These are phyloP conservation scores for Planiliza haematocheilus DNA, from an alignment of 2,113 vertebrate species.

Conservation along the genomic window DNA sequence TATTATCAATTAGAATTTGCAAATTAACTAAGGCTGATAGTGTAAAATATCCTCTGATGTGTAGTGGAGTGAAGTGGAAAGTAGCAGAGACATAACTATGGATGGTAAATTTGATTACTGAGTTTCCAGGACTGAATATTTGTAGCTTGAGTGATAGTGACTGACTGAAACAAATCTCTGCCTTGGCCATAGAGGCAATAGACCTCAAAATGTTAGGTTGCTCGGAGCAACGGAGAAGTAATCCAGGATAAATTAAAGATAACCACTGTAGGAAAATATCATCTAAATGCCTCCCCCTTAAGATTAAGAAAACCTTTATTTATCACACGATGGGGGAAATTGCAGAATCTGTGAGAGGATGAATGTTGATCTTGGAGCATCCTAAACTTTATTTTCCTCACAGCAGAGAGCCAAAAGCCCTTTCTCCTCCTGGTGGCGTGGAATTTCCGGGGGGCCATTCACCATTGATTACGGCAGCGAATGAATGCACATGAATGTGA, in stretches of 20 bases:
- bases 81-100: too few relatives aligned
- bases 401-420: conserved; percentile 28
- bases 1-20: too few relatives aligned
- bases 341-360: conserved; percentile 26
- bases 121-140: not conserved
- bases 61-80: too few relatives aligned
- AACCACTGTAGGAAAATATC: conserved; percentile 22
- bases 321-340: too few relatives aligned
- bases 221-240: conserved; percentile 23
- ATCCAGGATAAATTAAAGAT: conserved; percentile 48
- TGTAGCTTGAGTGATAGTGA: conserved; percentile 12
- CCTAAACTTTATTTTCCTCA: conserved; percentile 26
- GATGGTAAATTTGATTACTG: too few relatives aligned
- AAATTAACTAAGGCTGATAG: too few relatives aligned
- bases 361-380: conserved; percentile 43
- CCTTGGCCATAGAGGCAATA: not conserved
- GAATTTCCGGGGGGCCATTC: conserved; percentile 6
- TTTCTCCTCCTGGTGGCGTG: not conserved
- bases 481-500: conserved; percentile 16
- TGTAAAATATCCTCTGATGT: too few relatives aligned
- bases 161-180: not conserved
- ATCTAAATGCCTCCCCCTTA: conserved; percentile 14
- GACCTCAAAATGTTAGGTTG: conserved; percentile 35
- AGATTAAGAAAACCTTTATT: too few relatives aligned
- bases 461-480: conserved; percentile 1